Percentiles rank a stretch among this genome's conserved stretches.
Evolutionary conservation across 2,113 vertebrate species (phyloP).

Genomic region (Argyrosomus japonicus): DNA sequence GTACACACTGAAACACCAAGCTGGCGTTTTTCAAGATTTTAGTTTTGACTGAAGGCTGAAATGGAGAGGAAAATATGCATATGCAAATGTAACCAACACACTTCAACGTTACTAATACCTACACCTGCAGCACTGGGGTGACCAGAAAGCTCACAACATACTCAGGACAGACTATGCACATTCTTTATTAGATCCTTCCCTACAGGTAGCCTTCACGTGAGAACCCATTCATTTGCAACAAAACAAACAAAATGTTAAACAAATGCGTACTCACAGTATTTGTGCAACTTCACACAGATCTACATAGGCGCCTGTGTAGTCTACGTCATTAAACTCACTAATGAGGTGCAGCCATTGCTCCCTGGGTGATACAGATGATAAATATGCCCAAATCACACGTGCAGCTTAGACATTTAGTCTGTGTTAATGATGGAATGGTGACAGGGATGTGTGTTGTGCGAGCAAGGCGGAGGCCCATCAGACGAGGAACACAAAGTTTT

Average conservation of each 20-base stretch:
- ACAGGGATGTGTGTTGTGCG: conserved; percentile 51
- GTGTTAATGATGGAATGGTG: conserved; percentile 69
- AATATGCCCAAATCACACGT: conserved; percentile 68
- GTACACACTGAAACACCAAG: background rate
- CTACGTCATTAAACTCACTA: conserved; percentile 73
- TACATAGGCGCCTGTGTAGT: conserved; percentile 64
- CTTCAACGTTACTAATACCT: background rate
- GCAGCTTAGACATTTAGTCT: conserved; percentile 61
- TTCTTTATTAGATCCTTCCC: conserved; percentile 73
- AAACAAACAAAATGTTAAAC: conserved; percentile 52
- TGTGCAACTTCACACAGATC: conserved; percentile 66
- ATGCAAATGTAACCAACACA: background rate
- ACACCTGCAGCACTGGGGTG: background rate
- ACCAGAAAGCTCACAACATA: conserved; percentile 30
- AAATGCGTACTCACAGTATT: conserved; percentile 49
- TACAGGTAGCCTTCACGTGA: conserved; percentile 54
- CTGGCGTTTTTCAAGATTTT: background rate
- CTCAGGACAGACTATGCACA: conserved; percentile 38
- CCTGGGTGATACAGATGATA: conserved; percentile 62
- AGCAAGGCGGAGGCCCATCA: conserved; percentile 40
- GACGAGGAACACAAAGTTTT: conserved; percentile 39
- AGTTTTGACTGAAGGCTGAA: background rate
- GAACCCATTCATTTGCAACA: conserved; percentile 48
- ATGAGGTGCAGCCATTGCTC: conserved; percentile 63
- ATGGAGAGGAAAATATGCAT: background rate